Evolutionary conservation across 2,888 invertebrate species (phyloP).

Genomic region (Nemotelus nigrinus): DNA sequence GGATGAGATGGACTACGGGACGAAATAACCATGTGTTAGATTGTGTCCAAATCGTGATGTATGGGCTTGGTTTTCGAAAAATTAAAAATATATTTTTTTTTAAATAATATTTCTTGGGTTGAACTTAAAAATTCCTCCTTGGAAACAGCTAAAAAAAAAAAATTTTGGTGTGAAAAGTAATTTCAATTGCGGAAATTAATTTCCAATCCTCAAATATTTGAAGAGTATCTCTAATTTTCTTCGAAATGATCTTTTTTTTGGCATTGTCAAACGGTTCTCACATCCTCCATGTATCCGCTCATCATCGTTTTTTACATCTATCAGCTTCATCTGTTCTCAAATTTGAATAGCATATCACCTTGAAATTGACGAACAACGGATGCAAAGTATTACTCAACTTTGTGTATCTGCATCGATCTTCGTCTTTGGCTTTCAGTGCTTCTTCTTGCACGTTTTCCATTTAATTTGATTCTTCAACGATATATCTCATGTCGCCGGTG

Average conservation of each 20-base stretch:
- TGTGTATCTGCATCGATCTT: background rate
- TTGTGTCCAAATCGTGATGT: slow-evolving; percentile 27
- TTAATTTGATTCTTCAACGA: background rate
- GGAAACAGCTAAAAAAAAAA: background rate
- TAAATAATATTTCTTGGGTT: background rate
- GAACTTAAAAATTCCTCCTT: background rate
- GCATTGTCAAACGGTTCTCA: background rate
- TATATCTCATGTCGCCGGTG: background rate
- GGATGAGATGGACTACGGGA: background rate
- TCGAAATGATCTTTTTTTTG: background rate
- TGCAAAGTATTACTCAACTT: background rate
- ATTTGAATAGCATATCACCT: slow-evolving; percentile 31
- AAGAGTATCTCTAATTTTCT: background rate
- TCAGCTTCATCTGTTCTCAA: slow-evolving; percentile 23
- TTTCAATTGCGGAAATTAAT: background rate
- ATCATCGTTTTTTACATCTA: background rate
- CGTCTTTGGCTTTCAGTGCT: background rate
- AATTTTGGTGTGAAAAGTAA: background rate
- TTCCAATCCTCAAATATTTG: too few relatives aligned
- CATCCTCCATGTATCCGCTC: background rate
- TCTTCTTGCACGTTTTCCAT: background rate
- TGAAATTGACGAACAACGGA: slow-evolving; percentile 35
- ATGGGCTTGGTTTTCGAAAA: slow-evolving; percentile 11
- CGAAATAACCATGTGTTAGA: slow-evolving; percentile 11
- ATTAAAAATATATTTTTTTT: background rate